phyloP scores from a whole-genome alignment of 1,140 invertebrate genomes.

The Arion vulgaris region DNA sequence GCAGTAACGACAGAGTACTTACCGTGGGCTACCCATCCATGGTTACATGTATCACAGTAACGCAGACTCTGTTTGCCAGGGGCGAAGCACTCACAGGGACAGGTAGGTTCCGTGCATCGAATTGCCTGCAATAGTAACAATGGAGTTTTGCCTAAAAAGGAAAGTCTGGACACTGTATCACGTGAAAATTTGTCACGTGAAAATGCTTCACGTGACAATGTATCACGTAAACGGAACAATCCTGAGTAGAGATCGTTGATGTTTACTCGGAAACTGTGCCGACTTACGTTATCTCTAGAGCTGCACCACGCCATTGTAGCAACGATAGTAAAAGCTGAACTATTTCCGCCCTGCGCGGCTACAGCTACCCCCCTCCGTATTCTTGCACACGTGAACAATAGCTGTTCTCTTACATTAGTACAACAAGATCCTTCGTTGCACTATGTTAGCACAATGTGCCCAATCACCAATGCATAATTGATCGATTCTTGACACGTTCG shows the following conservation, averaged over 20 bases:
- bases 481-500: no score
- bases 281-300: conserved; percentile 17
- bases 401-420: no score
- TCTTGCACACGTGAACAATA: neutral
- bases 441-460: no score
- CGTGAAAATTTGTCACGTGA: conserved; percentile 13
- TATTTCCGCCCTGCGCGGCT: neutral
- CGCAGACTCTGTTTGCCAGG: conserved; percentile 81
- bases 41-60: conserved; percentile 82
- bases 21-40: conserved; percentile 87
- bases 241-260: conserved; percentile 33
- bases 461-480: no score
- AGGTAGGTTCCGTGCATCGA: conserved; percentile 81
- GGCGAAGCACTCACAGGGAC: conserved; percentile 83
- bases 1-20: no score
- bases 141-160: conserved; percentile 42
- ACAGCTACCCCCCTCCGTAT: neutral
- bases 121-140: conserved; percentile 78
- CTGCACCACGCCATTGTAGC: conserved; percentile 38
- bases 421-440: no score
- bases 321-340: neutral
- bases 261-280: conserved; percentile 22
- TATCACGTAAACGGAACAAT: conserved; percentile 27
- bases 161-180: neutral
- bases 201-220: conserved; percentile 22